These are phyloP conservation scores for Anthopleura xanthogrammica DNA, from an alignment of 92 coral and sea anemone genomes.

Conservation along the genomic window DNA sequence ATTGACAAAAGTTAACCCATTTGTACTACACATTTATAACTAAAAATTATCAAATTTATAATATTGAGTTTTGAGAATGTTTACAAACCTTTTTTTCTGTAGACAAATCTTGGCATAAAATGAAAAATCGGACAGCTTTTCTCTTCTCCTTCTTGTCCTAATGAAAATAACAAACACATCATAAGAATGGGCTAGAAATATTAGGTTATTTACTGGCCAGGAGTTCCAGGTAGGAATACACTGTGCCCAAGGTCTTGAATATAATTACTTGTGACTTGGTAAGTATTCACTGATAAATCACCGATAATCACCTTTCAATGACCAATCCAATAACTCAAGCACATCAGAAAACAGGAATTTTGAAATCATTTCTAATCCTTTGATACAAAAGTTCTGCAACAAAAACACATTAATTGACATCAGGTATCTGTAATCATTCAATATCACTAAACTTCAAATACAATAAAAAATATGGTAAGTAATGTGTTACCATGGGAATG, in stretches of 20 bases:
- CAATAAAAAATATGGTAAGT: neutral
- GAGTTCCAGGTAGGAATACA: too few species aligned
- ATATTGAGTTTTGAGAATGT: too few species aligned
- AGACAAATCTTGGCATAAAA: slow-evolving; percentile 91
- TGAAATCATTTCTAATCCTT: slow-evolving; percentile 81
- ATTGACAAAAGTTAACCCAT: too few species aligned
- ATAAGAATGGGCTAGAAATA: neutral
- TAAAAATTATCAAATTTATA: too few species aligned
- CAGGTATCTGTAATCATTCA: too few species aligned
- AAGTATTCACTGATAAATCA: too few species aligned
- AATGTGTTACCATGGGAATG: slow-evolving; percentile 66
- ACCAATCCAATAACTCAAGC: slow-evolving; percentile 90
- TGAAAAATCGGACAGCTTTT: slow-evolving; percentile 76
- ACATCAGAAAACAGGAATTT: slow-evolving; percentile 72
- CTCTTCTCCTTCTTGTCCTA: slow-evolving; percentile 36
- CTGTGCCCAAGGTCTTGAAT: too few species aligned
- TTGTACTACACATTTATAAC: too few species aligned
- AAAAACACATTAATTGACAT: neutral
- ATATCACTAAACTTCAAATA: neutral
- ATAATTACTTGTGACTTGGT: too few species aligned
- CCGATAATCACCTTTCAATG: slow-evolving; percentile 45
- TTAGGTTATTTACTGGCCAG: too few species aligned
- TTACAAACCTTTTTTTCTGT: slow-evolving; percentile 54
- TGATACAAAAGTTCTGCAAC: slow-evolving; percentile 80
- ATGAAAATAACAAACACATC: neutral